These are phyloP conservation scores for Zoroaster sp. DNA, from an alignment of 53 echinoderm and acorn worm species.

Conservation along the genomic window DNA sequence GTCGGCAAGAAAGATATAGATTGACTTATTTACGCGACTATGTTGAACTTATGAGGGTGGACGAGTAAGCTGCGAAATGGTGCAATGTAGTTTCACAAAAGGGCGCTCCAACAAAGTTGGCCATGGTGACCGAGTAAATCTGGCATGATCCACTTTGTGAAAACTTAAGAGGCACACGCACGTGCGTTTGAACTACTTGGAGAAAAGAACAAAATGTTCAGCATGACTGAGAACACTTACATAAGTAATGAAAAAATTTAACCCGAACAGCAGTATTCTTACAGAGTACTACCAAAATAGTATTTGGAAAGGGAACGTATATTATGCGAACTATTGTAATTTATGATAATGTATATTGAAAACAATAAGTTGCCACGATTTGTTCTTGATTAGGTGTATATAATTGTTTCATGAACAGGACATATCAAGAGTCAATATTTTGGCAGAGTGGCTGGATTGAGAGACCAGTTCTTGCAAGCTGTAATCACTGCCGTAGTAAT, in stretches of 20 bases:
- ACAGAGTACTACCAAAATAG: not conserved
- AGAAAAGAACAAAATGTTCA: too few species aligned
- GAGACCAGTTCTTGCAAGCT: not conserved
- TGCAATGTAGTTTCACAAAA: slow-evolving; percentile 9
- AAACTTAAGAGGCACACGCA: not conserved
- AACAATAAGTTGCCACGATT: not conserved
- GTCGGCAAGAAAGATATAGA: not conserved
- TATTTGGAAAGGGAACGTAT: slow-evolving; percentile 11
- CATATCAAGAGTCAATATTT: not conserved
- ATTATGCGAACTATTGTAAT: slow-evolving; percentile 39
- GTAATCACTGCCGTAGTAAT: slow-evolving; percentile 29
- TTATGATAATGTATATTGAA: slow-evolving; percentile 31
- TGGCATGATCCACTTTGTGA: not conserved
- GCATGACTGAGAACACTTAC: too few species aligned
- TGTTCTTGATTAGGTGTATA: slow-evolving; percentile 46
- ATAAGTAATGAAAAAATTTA: too few species aligned
- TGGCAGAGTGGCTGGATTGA: not conserved
- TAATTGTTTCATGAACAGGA: slow-evolving; percentile 42
- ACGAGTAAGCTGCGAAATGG: not conserved
- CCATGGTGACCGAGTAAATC: not conserved
- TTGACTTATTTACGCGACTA: not conserved
- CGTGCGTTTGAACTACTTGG: too few species aligned
- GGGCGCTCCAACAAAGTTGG: slow-evolving; percentile 27
- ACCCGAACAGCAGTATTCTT: slow-evolving; percentile 11
- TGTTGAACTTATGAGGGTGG: not conserved